Percentiles rank a stretch among this genome's conserved stretches.
phyloP scores from a whole-genome alignment of 2,888 invertebrate genomes.

The Tinea semifulvella region DNA sequence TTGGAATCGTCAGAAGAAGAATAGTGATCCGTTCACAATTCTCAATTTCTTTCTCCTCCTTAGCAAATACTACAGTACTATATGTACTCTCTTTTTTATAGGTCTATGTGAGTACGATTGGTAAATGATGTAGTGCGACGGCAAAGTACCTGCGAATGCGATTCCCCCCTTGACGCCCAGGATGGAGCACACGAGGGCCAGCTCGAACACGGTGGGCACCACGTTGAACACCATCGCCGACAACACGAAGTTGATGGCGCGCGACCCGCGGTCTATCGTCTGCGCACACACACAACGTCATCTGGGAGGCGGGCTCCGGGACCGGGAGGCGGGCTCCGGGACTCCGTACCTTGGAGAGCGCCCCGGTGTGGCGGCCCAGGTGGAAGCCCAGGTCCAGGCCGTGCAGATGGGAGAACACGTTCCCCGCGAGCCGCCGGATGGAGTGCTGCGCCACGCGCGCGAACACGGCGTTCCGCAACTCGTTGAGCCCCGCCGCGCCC shows the following conservation, averaged over 20 bases:
- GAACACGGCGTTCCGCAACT: constrained; percentile 97
- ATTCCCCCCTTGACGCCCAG: constrained; percentile 78
- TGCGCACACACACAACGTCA: too few species aligned
- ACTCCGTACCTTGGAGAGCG: constrained; percentile 81
- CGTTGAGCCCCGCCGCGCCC: constrained; percentile 92
- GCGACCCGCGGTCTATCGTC: constrained; percentile 90
- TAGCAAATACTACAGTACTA: too few species aligned
- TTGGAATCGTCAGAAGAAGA: too few species aligned
- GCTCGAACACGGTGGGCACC: constrained; percentile 94
- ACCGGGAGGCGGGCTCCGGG: too few species aligned
- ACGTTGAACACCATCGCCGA: constrained; percentile 98
- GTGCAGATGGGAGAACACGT: constrained; percentile 96
- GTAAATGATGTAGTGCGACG: too few species aligned
- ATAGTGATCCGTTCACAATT: too few species aligned
- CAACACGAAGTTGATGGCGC: constrained; percentile 97
- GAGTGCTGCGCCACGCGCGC: constrained; percentile 98
- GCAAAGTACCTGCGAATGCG: constrained; percentile 65
- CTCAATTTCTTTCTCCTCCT: too few species aligned
- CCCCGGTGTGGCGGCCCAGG: constrained; percentile 93
- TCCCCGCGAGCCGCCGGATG: constrained; percentile 91
- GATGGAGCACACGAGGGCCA: constrained; percentile 88
- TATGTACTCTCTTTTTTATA: too few species aligned
- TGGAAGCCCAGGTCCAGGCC: constrained; percentile 95
- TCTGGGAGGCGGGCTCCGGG: too few species aligned
- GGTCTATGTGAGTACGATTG: too few species aligned